Percentiles rank a stretch among this genome's conserved stretches.
Conservation (phyloP, 2,113 vertebrate species). For the Leptosomus discolor region DNA sequence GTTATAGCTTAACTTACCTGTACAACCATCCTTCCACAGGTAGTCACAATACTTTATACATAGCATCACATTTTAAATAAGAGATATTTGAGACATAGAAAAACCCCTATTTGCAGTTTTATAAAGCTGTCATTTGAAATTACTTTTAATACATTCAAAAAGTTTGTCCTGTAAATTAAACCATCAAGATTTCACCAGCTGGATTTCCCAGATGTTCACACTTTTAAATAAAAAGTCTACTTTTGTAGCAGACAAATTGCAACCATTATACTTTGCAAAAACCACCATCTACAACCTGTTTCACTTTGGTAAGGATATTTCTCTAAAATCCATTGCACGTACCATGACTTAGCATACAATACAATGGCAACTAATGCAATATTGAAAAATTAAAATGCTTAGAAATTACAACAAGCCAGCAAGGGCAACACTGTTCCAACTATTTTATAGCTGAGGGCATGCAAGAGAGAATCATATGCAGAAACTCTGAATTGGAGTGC, state of each 20-base stretch:
- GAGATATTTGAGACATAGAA: background rate
- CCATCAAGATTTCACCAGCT: background rate
- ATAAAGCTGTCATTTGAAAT: background rate
- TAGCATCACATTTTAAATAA: background rate
- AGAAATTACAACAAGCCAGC: background rate
- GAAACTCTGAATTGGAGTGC: background rate
- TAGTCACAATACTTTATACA: background rate
- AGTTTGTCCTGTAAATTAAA: background rate
- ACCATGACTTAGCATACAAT: background rate
- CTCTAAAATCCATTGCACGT: background rate
- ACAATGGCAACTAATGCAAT: background rate
- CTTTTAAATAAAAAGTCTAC: background rate
- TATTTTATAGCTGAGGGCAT: background rate
- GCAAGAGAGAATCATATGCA: background rate
- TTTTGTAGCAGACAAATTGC: background rate
- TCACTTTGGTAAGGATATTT: background rate
- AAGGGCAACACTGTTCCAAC: background rate
- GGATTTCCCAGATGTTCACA: background rate
- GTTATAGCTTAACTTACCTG: background rate
- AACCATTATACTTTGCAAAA: background rate
- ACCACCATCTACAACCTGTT: background rate
- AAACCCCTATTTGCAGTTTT: background rate
- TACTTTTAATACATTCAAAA: background rate
- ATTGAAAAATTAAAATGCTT: background rate
- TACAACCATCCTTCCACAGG: background rate